Conservation (phyloP, 2,113 vertebrate genomes). For the Tichodroma muraria region DNA sequence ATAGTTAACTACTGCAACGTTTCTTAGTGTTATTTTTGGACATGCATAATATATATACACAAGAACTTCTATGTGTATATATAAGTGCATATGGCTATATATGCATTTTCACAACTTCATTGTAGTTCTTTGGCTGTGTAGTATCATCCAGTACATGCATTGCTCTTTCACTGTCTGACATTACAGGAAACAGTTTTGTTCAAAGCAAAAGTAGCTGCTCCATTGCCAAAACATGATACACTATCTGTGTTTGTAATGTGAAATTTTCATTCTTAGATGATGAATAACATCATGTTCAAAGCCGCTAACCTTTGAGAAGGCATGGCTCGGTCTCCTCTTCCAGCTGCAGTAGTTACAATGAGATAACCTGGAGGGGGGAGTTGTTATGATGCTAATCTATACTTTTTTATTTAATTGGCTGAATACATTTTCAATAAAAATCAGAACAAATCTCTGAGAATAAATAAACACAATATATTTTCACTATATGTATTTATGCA, state of each 20-base stretch:
- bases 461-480: constrained; percentile 66
- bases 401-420: constrained; percentile 63
- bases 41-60: constrained; percentile 42
- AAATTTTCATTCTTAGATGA: constrained; percentile 55
- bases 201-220: constrained; percentile 69
- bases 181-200: constrained; percentile 68
- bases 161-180: constrained; percentile 74
- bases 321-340: not conserved
- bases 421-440: not conserved
- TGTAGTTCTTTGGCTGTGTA: constrained; percentile 70
- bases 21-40: constrained; percentile 74
- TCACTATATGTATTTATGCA: constrained; percentile 71
- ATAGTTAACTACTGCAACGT: constrained; percentile 59
- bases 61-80: constrained; percentile 32
- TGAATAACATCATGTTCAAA: not conserved
- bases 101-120: constrained; percentile 65
- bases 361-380: not conserved
- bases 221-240: constrained; percentile 76
- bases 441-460: constrained; percentile 14
- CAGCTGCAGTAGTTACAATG: not conserved
- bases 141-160: constrained; percentile 70
- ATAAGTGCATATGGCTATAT: constrained; percentile 64
- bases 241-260: constrained; percentile 65
- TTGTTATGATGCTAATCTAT: constrained; percentile 41
- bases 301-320: constrained; percentile 48